Percentiles rank a stretch among this genome's conserved stretches.
Evolutionary conservation across 2,113 vertebrate species (phyloP).

Genomic region (Ciconia boyciana): DNA sequence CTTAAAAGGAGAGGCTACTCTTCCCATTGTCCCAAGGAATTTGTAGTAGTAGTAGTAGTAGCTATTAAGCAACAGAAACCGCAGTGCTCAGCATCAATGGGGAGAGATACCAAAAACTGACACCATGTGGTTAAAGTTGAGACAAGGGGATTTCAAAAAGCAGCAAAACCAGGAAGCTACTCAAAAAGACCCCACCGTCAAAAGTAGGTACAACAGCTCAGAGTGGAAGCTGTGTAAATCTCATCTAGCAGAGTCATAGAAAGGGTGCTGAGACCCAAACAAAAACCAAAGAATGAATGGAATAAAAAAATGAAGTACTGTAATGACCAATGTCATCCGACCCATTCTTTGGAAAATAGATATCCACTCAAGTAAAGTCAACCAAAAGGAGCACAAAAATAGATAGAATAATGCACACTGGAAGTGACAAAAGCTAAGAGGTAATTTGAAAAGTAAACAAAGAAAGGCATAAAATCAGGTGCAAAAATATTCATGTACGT

Average conservation of each 20-base stretch:
- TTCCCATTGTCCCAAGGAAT: not conserved
- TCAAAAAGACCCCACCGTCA: not conserved
- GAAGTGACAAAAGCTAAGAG: not conserved
- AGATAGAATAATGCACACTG: not conserved
- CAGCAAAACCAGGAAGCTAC: slow-evolving; percentile 13
- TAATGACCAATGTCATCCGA: rapidly evolving
- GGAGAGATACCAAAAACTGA: not conserved
- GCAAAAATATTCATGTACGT: not conserved
- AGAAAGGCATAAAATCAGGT: not conserved
- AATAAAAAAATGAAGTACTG: not conserved
- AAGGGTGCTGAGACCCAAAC: not conserved
- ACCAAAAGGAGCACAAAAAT: not conserved
- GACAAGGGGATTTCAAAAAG: slow-evolving; percentile 34
- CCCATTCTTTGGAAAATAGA: not conserved
- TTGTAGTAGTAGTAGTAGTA: not conserved
- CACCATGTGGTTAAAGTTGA: not conserved
- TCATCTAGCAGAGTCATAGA: not conserved
- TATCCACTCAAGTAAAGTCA: not conserved
- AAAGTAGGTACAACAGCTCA: not conserved
- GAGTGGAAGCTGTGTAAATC: not conserved
- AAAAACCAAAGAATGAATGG: not conserved
- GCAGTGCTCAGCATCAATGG: not conserved
- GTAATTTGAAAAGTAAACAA: not conserved
- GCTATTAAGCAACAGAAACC: slow-evolving; percentile 7
- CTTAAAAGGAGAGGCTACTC: not conserved